Evolutionary conservation across 2,888 invertebrate species (phyloP).

Genomic region (Caenorhabditis japonica): DNA sequence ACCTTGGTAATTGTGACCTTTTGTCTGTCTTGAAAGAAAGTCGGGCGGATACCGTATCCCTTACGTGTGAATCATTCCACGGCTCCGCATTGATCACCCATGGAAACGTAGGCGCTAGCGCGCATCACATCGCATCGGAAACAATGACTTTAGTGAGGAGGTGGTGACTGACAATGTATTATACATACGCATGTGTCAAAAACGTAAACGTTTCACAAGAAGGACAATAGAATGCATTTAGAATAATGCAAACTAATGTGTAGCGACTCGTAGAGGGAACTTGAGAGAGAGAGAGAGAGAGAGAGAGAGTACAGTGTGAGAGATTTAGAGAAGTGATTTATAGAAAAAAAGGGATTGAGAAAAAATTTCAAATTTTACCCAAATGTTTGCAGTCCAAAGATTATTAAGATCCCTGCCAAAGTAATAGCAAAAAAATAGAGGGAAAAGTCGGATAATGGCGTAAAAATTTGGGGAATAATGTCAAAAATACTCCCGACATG

Average conservation of each 20-base stretch:
- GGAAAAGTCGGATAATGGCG: too few relatives aligned
- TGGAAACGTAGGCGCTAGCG: too few relatives aligned
- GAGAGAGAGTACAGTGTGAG: not conserved
- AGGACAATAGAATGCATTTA: not conserved
- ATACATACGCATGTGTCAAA: slow-evolving; percentile 9
- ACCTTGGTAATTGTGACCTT: too few relatives aligned
- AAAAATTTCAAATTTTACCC: too few relatives aligned
- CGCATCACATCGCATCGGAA: slow-evolving; percentile 7
- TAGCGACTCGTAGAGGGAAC: not conserved
- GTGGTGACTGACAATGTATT: slow-evolving; percentile 1
- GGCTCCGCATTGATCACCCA: slow-evolving; percentile 22
- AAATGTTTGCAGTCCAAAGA: too few relatives aligned
- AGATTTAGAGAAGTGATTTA: not conserved
- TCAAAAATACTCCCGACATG: too few relatives aligned
- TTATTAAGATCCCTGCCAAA: not conserved
- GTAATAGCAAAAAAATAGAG: not conserved
- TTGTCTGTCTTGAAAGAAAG: too few relatives aligned
- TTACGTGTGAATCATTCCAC: too few relatives aligned
- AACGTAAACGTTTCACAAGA: slow-evolving; percentile 5
- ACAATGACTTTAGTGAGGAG: slow-evolving; percentile 1
- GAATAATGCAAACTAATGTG: too few relatives aligned
- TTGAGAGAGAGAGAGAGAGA: not conserved
- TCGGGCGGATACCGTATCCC: too few relatives aligned
- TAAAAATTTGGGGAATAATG: too few relatives aligned
- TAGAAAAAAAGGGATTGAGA: not conserved